Evolutionary conservation across 2,888 invertebrate genomes (phyloP).

Genomic region (Xylota sylvarum): DNA sequence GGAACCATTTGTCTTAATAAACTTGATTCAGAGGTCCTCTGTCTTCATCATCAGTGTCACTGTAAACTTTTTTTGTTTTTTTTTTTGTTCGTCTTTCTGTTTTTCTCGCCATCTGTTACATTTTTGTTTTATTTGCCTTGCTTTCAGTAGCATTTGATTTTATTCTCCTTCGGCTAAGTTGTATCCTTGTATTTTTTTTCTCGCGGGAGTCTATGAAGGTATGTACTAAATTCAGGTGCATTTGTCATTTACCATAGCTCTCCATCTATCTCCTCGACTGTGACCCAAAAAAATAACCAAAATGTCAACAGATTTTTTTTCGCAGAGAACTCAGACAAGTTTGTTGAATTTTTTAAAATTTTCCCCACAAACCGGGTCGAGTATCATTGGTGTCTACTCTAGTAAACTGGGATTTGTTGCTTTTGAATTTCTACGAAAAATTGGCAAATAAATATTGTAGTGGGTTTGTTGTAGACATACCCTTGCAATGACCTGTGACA

Average conservation of each 20-base stretch:
- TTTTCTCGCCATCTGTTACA: slow-evolving; percentile 28
- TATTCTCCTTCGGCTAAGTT: slow-evolving; percentile 44
- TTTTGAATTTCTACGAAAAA: neutral
- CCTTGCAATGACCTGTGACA: slow-evolving; percentile 7
- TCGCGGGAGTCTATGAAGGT: neutral
- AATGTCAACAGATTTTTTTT: neutral
- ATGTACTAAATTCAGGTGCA: slow-evolving; percentile 30
- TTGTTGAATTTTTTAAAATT: neutral
- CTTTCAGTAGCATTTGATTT: slow-evolving; percentile 35
- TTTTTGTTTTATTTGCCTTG: slow-evolving; percentile 31
- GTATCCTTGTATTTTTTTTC: neutral
- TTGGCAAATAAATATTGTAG: neutral
- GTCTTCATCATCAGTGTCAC: slow-evolving; percentile 78
- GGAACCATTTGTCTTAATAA: slow-evolving; percentile 79
- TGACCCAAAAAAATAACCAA: neutral
- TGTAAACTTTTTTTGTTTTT: slow-evolving; percentile 37
- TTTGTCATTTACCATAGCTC: slow-evolving; percentile 29
- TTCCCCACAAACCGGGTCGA: neutral
- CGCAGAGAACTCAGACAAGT: neutral
- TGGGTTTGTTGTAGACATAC: neutral
- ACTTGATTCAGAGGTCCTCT: slow-evolving; percentile 78
- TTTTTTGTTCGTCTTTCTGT: slow-evolving; percentile 13
- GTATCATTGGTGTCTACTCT: neutral
- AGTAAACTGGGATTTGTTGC: slow-evolving; percentile 1
- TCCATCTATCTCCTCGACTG: slow-evolving; percentile 9